These are phyloP conservation scores for Paguma larvata DNA, from an alignment of 2,797 vertebrate species.

Conservation along the genomic window DNA sequence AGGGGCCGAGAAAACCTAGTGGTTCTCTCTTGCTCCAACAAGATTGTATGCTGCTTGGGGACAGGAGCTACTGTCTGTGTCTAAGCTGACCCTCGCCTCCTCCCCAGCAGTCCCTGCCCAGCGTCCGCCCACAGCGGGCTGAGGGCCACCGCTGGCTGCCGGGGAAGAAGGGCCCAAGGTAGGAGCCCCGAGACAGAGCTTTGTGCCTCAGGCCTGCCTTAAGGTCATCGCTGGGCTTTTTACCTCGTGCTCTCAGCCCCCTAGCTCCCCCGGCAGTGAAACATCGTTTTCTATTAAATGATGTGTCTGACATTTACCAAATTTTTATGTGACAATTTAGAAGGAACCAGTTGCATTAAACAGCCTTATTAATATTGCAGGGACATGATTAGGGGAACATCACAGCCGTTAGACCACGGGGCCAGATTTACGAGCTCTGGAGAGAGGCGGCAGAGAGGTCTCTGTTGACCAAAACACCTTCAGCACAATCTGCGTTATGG, in stretches of 20 bases:
- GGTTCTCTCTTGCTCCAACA: background rate
- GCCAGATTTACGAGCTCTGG: conserved; percentile 77
- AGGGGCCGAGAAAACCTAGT: background rate
- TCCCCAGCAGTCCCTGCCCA: background rate
- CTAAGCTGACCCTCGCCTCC: background rate
- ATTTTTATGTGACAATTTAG: conserved; percentile 87
- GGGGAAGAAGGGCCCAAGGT: background rate
- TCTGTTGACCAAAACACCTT: conserved; percentile 68
- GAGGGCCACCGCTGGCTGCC: background rate
- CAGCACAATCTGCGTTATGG: background rate
- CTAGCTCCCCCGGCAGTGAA: conserved; percentile 77
- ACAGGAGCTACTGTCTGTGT: background rate
- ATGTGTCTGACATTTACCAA: conserved; percentile 88
- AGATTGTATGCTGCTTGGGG: no score
- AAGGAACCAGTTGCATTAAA: conserved; percentile 82
- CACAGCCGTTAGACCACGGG: conserved; percentile 57
- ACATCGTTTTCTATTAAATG: conserved; percentile 85
- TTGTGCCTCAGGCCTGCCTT: background rate
- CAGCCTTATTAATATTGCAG: conserved; percentile 85
- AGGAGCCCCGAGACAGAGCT: rapidly evolving
- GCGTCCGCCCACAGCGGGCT: background rate
- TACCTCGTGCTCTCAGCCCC: conserved; percentile 45
- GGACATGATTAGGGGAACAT: conserved; percentile 81
- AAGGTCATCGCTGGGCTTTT: conserved; percentile 65
- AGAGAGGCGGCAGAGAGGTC: background rate